Evolutionary conservation across 2,888 invertebrate species (phyloP).

Genomic region (Drosophila vallismaia): DNA sequence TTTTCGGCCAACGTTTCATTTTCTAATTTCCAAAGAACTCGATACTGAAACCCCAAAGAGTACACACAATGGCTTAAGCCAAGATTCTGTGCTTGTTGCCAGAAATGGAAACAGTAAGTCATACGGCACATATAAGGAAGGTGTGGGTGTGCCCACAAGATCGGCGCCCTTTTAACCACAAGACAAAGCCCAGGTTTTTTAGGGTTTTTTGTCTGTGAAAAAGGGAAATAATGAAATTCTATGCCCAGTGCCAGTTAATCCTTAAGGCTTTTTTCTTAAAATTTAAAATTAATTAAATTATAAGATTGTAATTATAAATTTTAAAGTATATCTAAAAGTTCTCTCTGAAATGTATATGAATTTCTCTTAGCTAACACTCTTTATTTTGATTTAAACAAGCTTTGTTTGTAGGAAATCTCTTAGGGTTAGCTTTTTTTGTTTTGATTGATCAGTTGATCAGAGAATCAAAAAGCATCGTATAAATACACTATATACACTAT

Average conservation of each 20-base stretch:
- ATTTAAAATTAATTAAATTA: too few species aligned
- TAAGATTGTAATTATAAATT: too few species aligned
- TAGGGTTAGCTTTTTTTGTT: background rate
- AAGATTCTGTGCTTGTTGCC: constrained; percentile 80
- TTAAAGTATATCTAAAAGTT: too few species aligned
- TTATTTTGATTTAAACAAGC: background rate
- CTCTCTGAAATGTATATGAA: background rate
- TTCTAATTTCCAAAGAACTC: constrained; percentile 84
- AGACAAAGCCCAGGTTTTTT: too few species aligned
- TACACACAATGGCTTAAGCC: constrained; percentile 63
- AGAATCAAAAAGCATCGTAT: background rate
- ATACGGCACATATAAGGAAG: constrained; percentile 80
- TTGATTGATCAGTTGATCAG: constrained; percentile 16
- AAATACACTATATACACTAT: background rate
- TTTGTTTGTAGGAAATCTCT: background rate
- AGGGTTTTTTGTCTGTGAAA: constrained; percentile 57
- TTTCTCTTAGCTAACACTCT: background rate
- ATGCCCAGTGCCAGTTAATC: constrained; percentile 75
- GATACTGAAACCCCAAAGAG: constrained; percentile 77
- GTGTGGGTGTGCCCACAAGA: constrained; percentile 75
- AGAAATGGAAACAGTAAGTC: constrained; percentile 80
- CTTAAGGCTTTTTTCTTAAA: too few species aligned
- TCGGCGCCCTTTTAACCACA: constrained; percentile 34
- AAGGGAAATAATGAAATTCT: constrained; percentile 80
- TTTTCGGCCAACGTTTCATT: constrained; percentile 74